These are phyloP conservation scores for Harpagus bidentatus DNA, from an alignment of 2,113 vertebrate genomes.

Conservation along the genomic window DNA sequence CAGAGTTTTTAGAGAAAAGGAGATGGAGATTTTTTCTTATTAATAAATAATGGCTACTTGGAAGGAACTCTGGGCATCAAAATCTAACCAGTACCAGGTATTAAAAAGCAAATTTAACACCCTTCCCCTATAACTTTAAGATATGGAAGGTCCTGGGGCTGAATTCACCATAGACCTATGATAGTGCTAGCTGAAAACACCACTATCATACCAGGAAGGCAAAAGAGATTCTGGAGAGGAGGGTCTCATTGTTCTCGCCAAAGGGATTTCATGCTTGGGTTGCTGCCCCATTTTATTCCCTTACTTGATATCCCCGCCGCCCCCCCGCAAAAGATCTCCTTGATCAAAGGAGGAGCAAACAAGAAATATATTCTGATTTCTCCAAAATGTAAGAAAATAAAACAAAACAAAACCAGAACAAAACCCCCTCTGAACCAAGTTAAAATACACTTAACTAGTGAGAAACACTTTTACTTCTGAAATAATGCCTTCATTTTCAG, in stretches of 20 bases:
- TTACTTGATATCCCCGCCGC: conserved; percentile 15
- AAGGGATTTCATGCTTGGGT: conserved; percentile 66
- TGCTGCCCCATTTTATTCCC: conserved; percentile 53
- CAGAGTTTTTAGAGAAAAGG: neutral
- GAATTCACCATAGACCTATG: neutral
- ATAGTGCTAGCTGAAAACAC: neutral
- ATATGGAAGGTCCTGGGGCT: neutral
- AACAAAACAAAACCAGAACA: neutral
- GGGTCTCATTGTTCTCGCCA: conserved; percentile 62
- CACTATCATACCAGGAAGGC: neutral
- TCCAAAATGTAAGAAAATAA: neutral
- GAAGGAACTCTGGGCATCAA: conserved; percentile 30
- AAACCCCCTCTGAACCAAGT: neutral
- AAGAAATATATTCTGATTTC: conserved; percentile 47
- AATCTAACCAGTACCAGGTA: neutral
- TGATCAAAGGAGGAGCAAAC: conserved; percentile 40
- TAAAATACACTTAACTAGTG: neutral
- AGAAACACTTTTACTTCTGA: neutral
- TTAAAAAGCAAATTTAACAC: neutral
- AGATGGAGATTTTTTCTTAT: neutral
- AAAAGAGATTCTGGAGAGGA: conserved; percentile 19
- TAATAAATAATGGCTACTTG: neutral
- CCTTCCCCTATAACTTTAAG: neutral
- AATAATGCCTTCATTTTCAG: conserved; percentile 26
- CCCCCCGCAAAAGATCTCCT: conserved; percentile 1